Evolutionary conservation across 2,113 vertebrate species (phyloP), one percentile per base, ranked within the genome.

Genomic region (Pteropus alecto): DNA sequence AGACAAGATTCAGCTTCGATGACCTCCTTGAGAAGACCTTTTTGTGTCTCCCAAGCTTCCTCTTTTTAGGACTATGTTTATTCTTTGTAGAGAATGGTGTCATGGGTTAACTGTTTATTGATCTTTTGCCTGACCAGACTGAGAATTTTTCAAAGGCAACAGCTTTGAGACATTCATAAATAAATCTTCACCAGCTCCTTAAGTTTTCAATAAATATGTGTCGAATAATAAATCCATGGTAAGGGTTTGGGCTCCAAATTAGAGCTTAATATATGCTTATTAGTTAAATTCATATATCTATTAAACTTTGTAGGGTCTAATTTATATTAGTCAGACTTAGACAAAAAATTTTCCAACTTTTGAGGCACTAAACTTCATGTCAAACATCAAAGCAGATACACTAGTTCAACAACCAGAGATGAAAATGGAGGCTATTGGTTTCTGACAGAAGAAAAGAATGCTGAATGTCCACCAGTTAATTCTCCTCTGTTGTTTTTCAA

Each of bases 401-500:
- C 30, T 56, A 81, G 14, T 48, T 61, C 61, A 90, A 74, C 9
- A 81, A 60, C 3, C 12, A 60, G 16, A 46, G 54, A 82, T 93
- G 22, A 92, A 61, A 73, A 89, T 67, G 28, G 67, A 65, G 3
- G 35, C 13, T 65, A 12, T 24, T 89, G 1, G 70, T 85, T 74
- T 91, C 35, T 58, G 18, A 94, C 22, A 83, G 61, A 60, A 90
- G 13, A 51, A 68, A 61, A 60, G 8, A 48, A 48, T 73, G 54
- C 35, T 93, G 38, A 43, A 0, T 89, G 85, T 85, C 74, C 92
- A 97, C 95, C 79, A 92, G 88, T 84, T 94, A 97, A 87, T 94
- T 96, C 48, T 68, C 22, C 65, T 97, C 58, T 85, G 58, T 88
- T 97, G 82, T 51, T 96, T 94, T 74, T 63, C 93, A 96, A 94